Base-by-base conservation (phyloP, 2,888 invertebrate species). In the Watsonalla cultraria region DNA sequence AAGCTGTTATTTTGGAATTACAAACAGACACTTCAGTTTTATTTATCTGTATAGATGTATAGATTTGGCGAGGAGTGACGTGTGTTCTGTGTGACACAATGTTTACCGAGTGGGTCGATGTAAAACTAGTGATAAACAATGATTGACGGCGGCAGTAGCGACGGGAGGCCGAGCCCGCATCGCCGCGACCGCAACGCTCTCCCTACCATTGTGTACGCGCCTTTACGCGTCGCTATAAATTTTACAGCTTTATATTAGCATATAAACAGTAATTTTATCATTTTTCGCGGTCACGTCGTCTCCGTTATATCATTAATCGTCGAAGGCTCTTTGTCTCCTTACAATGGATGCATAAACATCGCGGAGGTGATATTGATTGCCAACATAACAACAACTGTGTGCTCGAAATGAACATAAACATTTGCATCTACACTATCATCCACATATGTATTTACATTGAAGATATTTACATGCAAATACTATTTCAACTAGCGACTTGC, bases 111-210 rank as follows among this genome's bases (percentile, higher is more conserved):
- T 51, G 53, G 59, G 55, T 61, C 53, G 59, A 67, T 64, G 66
- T 66, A 80, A 76, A 72, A 78, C 65, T 56, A 58, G 61, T 68
- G 64, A 73, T 71, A 74, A 78, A 72, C 64, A 70, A 70, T 79
- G 80, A 84, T 84, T 78, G 79, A 70, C 64, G 71, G 70, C 65
- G 65, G 70, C 76, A 74, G 69, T 61, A 66, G 65, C 64, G 66
- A 68, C 64, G 71, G 82, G 74, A 77, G 8, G 37, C 42, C 11
- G 42, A 11, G 42, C 85, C 87, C 86, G 84, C 86, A 86, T 86
- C 61, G 67, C 58, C 54, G 61, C 67, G 64, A 70, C 74, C 72
- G 65, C 74, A 70, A 58, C 53, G 56, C 35, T 39, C 60, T 54
- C 54, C 65, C 59, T 59, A 55, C 76, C 71, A 80, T 81, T 82